phyloP scores from a whole-genome alignment of 2,888 invertebrate genomes.

The Trachelus troglodyta region DNA sequence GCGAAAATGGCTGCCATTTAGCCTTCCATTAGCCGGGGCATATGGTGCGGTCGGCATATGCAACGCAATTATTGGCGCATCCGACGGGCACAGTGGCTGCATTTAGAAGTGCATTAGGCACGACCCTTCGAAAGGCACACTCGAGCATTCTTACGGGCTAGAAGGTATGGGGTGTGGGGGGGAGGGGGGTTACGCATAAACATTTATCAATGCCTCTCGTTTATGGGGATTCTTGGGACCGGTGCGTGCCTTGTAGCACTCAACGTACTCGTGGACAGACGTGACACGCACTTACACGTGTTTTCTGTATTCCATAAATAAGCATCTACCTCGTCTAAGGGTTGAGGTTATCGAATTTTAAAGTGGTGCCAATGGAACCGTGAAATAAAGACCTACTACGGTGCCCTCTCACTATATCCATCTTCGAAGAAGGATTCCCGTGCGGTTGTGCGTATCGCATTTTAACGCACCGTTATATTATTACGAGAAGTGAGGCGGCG shows the following conservation, averaged over 20 bases:
- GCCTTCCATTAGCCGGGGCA: constrained; percentile 28
- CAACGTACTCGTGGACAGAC: constrained; percentile 24
- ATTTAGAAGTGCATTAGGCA: constrained; percentile 1
- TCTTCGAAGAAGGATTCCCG: neutral
- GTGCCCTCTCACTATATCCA: neutral
- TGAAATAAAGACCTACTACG: neutral
- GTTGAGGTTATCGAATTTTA: neutral
- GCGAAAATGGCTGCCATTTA: constrained; percentile 5
- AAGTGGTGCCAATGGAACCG: neutral
- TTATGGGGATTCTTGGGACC: constrained; percentile 1
- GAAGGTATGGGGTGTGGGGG: neutral
- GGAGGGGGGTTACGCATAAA: neutral
- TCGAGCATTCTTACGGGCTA: neutral
- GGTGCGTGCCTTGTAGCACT: neutral
- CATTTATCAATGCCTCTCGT: constrained; percentile 3
- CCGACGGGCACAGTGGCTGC: constrained; percentile 5
- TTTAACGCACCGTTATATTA: constrained; percentile 34
- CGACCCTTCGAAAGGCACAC: constrained; percentile 1
- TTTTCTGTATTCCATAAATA: constrained; percentile 23
- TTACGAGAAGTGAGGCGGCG: constrained; percentile 2
- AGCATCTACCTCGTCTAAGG: neutral
- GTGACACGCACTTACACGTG: constrained; percentile 33
- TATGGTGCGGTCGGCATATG: constrained; percentile 21
- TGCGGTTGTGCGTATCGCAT: neutral
- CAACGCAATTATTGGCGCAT: constrained; percentile 4